These are phyloP conservation scores for Linepithema humile DNA, from an alignment of 1,140 invertebrate species.

Conservation along the genomic window DNA sequence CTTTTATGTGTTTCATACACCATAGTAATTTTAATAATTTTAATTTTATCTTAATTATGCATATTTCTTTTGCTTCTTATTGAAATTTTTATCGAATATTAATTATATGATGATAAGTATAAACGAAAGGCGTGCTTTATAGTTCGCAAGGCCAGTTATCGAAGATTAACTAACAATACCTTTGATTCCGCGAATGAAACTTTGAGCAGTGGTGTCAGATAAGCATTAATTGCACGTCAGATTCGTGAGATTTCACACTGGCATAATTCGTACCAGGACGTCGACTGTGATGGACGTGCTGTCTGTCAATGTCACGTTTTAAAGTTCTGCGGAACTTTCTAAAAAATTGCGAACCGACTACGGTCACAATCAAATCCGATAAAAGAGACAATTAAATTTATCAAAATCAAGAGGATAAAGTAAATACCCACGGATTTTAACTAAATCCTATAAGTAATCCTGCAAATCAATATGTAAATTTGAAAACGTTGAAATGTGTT, in stretches of 20 bases:
- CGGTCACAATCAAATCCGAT: slow-evolving; percentile 13
- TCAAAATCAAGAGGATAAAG: neutral
- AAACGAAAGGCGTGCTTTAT: slow-evolving; percentile 1
- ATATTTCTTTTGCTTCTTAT: neutral
- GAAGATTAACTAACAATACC: slow-evolving; percentile 11
- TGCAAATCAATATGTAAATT: neutral
- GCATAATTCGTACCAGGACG: slow-evolving; percentile 39
- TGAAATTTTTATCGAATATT: slow-evolving; percentile 21
- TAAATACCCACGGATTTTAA: neutral
- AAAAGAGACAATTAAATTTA: slow-evolving; percentile 2
- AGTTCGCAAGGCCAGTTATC: slow-evolving; percentile 16
- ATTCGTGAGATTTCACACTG: slow-evolving; percentile 45
- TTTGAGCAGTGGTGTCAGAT: slow-evolving; percentile 28
- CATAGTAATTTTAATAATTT: too few species aligned
- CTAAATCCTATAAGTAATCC: neutral
- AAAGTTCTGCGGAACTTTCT: slow-evolving; percentile 33
- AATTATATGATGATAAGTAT: slow-evolving; percentile 19
- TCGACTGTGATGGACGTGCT: slow-evolving; percentile 46
- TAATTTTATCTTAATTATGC: too few species aligned
- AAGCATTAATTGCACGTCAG: slow-evolving; percentile 55
- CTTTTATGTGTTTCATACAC: too few species aligned
- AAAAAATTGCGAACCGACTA: slow-evolving; percentile 25
- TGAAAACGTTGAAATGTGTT: neutral
- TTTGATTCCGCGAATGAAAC: slow-evolving; percentile 46
- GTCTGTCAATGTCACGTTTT: slow-evolving; percentile 38